Evolutionary conservation across 2,797 vertebrate species (phyloP).

Genomic region (Muscicapa comitata): DNA sequence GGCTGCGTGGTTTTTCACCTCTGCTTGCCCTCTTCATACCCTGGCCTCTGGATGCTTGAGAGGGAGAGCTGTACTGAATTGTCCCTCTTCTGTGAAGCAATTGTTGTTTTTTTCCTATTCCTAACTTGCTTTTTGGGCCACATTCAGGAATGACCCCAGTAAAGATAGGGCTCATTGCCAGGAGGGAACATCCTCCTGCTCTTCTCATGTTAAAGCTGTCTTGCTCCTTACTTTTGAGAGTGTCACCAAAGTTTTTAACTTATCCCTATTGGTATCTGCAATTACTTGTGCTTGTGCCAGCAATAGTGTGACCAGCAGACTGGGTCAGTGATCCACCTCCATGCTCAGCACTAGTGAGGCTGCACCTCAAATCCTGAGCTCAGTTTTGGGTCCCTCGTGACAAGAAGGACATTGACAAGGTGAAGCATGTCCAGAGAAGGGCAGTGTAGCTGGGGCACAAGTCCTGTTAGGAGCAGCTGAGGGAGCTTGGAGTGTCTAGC

Average conservation of each 20-base stretch:
- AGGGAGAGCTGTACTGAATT: background rate
- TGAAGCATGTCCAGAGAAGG: background rate
- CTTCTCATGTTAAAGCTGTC: background rate
- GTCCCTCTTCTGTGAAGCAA: background rate
- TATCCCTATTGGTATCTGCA: background rate
- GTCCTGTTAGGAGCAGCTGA: background rate
- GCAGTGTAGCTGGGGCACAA: background rate
- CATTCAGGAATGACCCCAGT: background rate
- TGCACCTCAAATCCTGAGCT: background rate
- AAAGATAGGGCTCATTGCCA: background rate
- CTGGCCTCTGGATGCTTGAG: background rate
- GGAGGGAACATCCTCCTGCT: background rate
- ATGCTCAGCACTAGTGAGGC: background rate
- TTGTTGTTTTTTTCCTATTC: background rate
- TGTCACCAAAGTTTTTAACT: background rate
- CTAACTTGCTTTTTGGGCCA: background rate
- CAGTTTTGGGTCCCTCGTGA: background rate
- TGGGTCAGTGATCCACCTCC: background rate
- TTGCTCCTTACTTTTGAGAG: background rate
- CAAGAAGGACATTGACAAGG: background rate
- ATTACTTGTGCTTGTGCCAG: background rate
- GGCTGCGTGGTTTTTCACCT: background rate
- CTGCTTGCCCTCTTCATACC: background rate
- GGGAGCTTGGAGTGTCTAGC: accelerated
- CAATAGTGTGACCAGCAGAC: background rate